These are phyloP conservation scores for Cichlasoma orientale DNA, from an alignment of 2,797 vertebrate species.

Conservation along the genomic window DNA sequence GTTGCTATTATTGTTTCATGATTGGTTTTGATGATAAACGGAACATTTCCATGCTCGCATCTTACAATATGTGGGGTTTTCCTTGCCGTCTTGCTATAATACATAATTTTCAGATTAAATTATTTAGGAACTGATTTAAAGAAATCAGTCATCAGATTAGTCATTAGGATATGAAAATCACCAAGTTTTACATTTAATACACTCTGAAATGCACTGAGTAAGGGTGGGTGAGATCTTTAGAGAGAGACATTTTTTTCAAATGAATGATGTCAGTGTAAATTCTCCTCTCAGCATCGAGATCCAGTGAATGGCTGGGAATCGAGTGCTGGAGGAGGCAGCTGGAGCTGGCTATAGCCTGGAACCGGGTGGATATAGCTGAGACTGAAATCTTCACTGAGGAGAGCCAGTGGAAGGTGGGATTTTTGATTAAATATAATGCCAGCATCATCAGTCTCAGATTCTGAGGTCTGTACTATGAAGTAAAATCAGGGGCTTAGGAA, in stretches of 20 bases:
- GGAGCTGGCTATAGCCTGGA: slow-evolving; percentile 95
- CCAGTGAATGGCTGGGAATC: slow-evolving; percentile 74
- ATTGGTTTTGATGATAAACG: neutral
- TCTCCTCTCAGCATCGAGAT: slow-evolving; percentile 83
- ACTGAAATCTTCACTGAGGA: slow-evolving; percentile 94
- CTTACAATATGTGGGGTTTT: neutral
- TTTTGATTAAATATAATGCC: neutral
- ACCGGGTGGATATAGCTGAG: slow-evolving; percentile 92
- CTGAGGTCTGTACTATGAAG: neutral
- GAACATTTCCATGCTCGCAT: neutral
- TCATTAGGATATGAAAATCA: neutral
- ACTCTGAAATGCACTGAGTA: neutral
- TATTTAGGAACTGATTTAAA: neutral
- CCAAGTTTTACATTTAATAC: neutral
- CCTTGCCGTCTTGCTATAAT: neutral
- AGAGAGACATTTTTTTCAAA: neutral
- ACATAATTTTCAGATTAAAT: neutral
- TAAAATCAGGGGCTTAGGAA: no score
- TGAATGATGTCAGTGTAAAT: neutral
- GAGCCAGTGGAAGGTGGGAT: slow-evolving; percentile 89
- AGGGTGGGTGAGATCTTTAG: neutral
- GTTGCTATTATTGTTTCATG: neutral
- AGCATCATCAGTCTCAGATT: neutral
- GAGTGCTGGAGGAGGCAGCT: slow-evolving; percentile 90
- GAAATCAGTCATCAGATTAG: neutral